Percentiles rank a stretch among this genome's conserved stretches.
Conservation (phyloP, 2,797 vertebrate genomes). For the Tolypeutes matacus region DNA sequence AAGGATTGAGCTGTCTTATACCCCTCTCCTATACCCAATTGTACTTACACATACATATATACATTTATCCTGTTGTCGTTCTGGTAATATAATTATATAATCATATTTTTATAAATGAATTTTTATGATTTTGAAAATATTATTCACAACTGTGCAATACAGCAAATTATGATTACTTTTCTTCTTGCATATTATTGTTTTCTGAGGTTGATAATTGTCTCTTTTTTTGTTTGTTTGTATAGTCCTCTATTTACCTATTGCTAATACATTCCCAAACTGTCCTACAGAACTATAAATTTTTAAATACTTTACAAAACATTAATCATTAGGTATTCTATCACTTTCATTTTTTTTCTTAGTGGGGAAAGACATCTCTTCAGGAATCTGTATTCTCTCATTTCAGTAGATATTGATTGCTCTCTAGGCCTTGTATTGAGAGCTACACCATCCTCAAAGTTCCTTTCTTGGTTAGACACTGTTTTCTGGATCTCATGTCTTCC, state of each 20-base stretch:
- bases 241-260: background rate
- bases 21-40: background rate
- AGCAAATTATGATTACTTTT: background rate
- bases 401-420: background rate
- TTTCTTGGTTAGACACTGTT: background rate
- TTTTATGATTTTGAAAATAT: slow-evolving; percentile 37
- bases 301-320: background rate
- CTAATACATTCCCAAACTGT: background rate
- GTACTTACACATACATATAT: background rate
- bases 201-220: background rate
- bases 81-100: background rate
- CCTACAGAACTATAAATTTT: background rate
- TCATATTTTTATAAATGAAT: background rate
- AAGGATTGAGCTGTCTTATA: background rate
- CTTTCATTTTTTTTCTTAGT: background rate
- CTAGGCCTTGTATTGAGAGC: background rate
- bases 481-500: background rate
- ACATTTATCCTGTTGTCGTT: background rate
- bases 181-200: background rate
- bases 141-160: background rate
- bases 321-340: background rate
- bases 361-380: background rate
- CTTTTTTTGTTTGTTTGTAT: background rate
- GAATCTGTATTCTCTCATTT: background rate
- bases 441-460: background rate